Evolutionary conservation across 1,140 invertebrate genomes (phyloP).

Genomic region (Cepaea nemoralis): DNA sequence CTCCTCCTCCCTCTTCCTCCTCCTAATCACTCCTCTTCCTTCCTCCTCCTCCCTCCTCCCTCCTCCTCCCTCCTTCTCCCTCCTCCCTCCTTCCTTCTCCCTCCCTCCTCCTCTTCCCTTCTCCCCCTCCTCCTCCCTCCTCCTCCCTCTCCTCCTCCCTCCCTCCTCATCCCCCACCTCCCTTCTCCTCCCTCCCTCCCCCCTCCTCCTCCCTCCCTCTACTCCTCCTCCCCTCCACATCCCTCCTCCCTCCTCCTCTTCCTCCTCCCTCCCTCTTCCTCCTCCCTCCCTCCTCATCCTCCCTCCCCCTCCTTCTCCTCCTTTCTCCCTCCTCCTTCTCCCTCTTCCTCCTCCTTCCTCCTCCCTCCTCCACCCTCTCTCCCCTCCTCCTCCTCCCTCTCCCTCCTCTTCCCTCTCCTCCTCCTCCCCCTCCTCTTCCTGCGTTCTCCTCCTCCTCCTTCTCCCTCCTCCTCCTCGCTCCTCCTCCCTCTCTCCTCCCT

Average conservation of each 20-base stretch:
- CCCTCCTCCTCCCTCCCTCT: too few species aligned
- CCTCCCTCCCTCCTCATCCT: background rate
- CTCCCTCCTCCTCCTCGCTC: too few species aligned
- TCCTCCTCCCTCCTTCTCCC: constrained; percentile 5
- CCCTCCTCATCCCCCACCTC: too few species aligned
- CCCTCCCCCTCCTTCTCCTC: background rate
- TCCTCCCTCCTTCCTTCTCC: constrained; percentile 7
- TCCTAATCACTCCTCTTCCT: too few species aligned
- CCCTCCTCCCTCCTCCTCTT: background rate
- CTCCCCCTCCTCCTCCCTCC: background rate
- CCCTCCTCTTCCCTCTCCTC: background rate
- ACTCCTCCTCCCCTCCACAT: too few species aligned
- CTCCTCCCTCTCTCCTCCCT: too few species aligned
- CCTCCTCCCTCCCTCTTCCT: background rate
- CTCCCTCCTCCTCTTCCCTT: background rate
- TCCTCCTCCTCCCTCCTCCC: background rate
- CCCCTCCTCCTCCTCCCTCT: constrained; percentile 4
- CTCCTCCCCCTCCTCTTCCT: background rate
- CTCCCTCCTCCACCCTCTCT: background rate
- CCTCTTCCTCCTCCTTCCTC: background rate
- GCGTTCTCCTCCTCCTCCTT: too few species aligned
- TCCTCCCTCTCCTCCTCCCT: background rate
- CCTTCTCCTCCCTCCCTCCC: too few species aligned
- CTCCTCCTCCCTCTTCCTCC: too few species aligned
- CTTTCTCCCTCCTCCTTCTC: background rate